These are phyloP conservation scores for Eurosta solidaginis DNA, from an alignment of 1,140 invertebrate genomes.

Conservation along the genomic window DNA sequence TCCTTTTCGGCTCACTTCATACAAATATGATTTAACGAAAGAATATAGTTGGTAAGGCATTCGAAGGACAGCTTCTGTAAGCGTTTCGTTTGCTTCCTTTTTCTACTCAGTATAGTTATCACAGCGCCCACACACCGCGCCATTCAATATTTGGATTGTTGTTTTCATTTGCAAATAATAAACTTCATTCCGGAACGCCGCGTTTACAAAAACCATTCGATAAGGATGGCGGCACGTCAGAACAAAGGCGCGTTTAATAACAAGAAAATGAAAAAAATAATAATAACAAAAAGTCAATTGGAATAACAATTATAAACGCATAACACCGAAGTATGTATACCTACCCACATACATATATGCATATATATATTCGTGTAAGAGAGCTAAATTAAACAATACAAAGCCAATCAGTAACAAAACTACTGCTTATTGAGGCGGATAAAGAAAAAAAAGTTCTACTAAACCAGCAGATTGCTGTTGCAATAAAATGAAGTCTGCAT, in stretches of 20 bases:
- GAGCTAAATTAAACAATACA: conserved; percentile 5
- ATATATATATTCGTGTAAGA: not conserved
- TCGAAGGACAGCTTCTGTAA: too few species aligned
- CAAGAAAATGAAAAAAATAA: not conserved
- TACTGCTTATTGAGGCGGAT: not conserved
- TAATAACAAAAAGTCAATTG: not conserved
- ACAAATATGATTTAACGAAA: too few species aligned
- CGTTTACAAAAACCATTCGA: not conserved
- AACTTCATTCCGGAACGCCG: not conserved
- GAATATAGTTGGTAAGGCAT: too few species aligned
- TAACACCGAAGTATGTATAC: not conserved
- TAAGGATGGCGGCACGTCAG: not conserved
- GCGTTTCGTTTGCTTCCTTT: not conserved
- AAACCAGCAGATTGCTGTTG: not conserved
- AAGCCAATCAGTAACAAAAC: conserved; percentile 22
- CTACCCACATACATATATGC: too few species aligned
- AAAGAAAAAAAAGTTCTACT: not conserved
- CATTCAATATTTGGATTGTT: conserved; percentile 6
- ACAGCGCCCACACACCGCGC: not conserved
- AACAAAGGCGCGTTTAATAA: conserved; percentile 1
- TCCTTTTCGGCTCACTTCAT: too few species aligned
- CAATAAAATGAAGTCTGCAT: not conserved
- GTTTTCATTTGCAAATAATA: conserved; percentile 11
- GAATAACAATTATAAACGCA: conserved; percentile 8
- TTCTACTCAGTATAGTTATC: not conserved